phyloP scores from a whole-genome alignment of 2,113 vertebrate species.

The Glaucomys volans region DNA sequence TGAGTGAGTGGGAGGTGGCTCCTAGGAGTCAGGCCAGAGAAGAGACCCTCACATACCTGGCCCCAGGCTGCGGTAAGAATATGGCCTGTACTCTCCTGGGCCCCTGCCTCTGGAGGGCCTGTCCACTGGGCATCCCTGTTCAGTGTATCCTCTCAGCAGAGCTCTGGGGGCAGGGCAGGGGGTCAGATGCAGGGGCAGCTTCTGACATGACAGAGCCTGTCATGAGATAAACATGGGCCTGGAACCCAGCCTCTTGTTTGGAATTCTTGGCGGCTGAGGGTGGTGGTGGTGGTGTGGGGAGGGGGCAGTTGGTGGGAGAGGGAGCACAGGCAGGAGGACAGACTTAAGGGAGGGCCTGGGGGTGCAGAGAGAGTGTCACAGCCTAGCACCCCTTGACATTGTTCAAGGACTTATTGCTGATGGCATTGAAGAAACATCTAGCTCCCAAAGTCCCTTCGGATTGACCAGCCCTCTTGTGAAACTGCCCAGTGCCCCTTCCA shows the following conservation, averaged over 20 bases:
- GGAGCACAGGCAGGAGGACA: neutral
- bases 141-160: constrained; percentile 69
- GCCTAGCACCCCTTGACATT: neutral
- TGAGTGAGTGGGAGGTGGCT: neutral
- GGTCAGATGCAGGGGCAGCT: constrained; percentile 79
- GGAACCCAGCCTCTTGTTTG: constrained; percentile 75
- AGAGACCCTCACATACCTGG: neutral
- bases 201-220: constrained; percentile 74
- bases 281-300: neutral
- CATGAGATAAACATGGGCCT: constrained; percentile 74
- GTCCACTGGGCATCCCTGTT: constrained; percentile 50
- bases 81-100: neutral
- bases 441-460: neutral
- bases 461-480: neutral
- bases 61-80: neutral
- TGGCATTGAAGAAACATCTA: neutral
- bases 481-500: neutral
- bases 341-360: neutral
- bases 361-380: neutral
- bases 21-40: neutral
- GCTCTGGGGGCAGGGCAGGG: constrained; percentile 56
- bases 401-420: neutral
- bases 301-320: neutral
- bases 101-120: neutral
- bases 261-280: constrained; percentile 68